Conservation (phyloP, 2,113 vertebrate species). For the Sclerurus mexicanus region DNA sequence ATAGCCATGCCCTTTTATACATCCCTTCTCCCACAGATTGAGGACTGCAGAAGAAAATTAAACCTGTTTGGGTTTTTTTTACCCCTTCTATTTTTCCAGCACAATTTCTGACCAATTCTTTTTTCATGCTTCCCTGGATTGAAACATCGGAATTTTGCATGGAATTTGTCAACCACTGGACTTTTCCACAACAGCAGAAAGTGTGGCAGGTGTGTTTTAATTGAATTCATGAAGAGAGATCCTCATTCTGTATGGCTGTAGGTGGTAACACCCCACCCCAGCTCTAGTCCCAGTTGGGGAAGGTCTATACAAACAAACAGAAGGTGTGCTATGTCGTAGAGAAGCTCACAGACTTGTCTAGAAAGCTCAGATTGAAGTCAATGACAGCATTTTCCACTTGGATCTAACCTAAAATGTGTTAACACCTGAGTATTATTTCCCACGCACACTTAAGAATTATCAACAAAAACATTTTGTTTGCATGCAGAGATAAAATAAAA, state of each 20-base stretch:
- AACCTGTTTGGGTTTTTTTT: not conserved
- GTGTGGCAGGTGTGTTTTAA: not conserved
- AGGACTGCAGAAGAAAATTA: not conserved
- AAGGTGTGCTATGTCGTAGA: not conserved
- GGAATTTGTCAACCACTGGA: not conserved
- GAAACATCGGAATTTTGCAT: not conserved
- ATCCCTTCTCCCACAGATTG: rapidly evolving
- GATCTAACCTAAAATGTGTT: not conserved
- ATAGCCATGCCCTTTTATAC: not conserved
- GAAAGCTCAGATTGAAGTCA: not conserved
- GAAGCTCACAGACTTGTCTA: not conserved
- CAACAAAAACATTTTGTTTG: not conserved
- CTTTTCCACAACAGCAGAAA: not conserved
- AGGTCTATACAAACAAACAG: not conserved
- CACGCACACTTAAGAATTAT: not conserved
- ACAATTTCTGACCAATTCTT: not conserved
- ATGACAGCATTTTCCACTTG: not conserved
- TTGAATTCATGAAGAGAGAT: not conserved
- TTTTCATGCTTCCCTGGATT: not conserved
- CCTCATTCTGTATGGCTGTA: not conserved
- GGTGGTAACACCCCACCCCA: not conserved
- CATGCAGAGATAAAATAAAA: not conserved
- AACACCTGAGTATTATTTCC: not conserved
- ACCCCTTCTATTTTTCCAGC: not conserved
- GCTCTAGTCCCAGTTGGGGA: not conserved